Conservation (phyloP, 2,113 vertebrate species). For the Chionis minor region DNA sequence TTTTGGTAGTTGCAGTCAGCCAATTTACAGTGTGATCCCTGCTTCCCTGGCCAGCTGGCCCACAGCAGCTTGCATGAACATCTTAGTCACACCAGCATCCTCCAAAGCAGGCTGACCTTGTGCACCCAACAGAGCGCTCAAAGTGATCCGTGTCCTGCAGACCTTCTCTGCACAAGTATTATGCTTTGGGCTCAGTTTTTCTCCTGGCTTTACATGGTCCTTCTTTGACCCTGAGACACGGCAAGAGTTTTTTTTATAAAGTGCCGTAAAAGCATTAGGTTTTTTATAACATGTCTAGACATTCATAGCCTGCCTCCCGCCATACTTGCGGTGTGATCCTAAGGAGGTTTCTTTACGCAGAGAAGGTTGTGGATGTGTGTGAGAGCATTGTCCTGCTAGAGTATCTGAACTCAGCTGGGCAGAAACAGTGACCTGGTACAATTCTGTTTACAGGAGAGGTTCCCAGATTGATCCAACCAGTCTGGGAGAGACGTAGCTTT, state of each 20-base stretch:
- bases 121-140: background rate
- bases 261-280: background rate
- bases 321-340: no score
- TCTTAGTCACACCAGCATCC: no score
- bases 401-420: background rate
- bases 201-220: background rate
- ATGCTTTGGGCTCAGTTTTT: background rate
- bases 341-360: fast-evolving
- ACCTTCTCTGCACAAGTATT: background rate
- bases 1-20: background rate
- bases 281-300: background rate
- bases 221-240: background rate
- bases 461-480: background rate
- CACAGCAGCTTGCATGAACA: background rate
- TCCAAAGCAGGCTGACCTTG: background rate
- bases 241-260: background rate
- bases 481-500: background rate
- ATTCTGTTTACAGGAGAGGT: background rate
- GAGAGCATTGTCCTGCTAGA: background rate
- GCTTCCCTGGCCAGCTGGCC: background rate
- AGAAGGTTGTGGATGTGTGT: background rate
- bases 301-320: background rate
- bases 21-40: background rate
- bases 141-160: background rate
- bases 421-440: background rate